Percentiles rank a stretch among this genome's conserved stretches.
Evolutionary conservation across 1,140 invertebrate genomes (phyloP).

Genomic region (Lordiphosa collinella): DNA sequence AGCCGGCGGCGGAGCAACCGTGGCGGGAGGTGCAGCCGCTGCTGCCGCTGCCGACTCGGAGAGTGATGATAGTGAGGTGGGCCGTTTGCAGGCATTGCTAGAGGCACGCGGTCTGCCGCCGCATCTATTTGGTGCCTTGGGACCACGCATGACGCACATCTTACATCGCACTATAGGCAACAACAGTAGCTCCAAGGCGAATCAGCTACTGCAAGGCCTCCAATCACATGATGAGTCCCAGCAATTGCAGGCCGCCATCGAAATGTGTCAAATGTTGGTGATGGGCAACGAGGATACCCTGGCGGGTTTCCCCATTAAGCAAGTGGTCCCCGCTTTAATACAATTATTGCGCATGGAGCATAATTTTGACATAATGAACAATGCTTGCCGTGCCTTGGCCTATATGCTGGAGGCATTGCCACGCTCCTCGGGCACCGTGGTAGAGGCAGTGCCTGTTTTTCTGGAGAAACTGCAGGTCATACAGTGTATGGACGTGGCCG

Average conservation of each 20-base stretch:
- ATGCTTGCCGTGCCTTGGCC: constrained; percentile 97
- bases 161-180: constrained; percentile 95
- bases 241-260: constrained; percentile 97
- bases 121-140: constrained; percentile 96
- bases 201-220: constrained; percentile 94
- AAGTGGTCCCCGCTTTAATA: constrained; percentile 97
- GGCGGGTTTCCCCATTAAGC: constrained; percentile 98
- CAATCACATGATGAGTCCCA: constrained; percentile 98
- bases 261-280: constrained; percentile 99
- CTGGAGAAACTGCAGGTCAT: constrained; percentile 97
- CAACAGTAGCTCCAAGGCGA: constrained; percentile 93
- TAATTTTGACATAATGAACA: constrained; percentile 99
- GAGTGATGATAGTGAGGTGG: constrained; percentile 93
- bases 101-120: constrained; percentile 97
- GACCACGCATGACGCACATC: constrained; percentile 98
- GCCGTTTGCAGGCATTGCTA: constrained; percentile 92
- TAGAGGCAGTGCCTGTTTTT: constrained; percentile 97
- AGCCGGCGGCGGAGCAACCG: constrained; percentile 21
- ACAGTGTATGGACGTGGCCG: constrained; percentile 99
- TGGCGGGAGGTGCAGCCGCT: constrained; percentile 17
- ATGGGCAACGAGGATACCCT: constrained; percentile 99
- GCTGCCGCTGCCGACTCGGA: constrained; percentile 80
- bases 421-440: constrained; percentile 96
- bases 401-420: constrained; percentile 99
- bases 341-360: constrained; percentile 94